These are phyloP conservation scores for Buteo buteo DNA, from an alignment of 2,113 vertebrate genomes.

Conservation along the genomic window DNA sequence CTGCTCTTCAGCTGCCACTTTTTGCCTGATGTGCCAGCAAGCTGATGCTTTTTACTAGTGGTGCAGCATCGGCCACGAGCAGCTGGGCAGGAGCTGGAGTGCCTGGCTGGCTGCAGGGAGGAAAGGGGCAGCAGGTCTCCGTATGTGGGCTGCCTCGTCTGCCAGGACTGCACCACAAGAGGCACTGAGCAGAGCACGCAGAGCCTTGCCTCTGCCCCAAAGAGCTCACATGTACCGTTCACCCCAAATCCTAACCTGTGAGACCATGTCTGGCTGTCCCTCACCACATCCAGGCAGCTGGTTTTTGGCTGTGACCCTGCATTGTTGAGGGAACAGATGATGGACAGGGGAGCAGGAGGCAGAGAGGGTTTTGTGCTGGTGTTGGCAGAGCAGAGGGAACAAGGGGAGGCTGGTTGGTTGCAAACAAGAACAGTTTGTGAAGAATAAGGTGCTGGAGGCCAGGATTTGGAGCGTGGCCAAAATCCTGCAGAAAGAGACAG, in stretches of 20 bases:
- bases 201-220: background rate
- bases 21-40: background rate
- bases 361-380: background rate
- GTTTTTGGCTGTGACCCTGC: background rate
- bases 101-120: background rate
- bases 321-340: background rate
- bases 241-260: background rate
- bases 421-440: background rate
- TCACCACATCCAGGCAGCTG: background rate
- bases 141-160: accelerated
- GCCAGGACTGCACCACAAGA: background rate
- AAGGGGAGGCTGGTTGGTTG: background rate
- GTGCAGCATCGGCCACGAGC: accelerated
- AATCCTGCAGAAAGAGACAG: background rate
- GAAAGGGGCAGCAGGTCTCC: background rate
- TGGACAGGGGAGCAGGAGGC: background rate
- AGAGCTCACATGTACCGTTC: accelerated
- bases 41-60: background rate
- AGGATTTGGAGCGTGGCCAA: background rate
- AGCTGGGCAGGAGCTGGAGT: accelerated
- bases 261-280: accelerated
- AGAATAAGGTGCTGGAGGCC: background rate
- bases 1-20: background rate
- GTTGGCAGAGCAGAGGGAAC: background rate
- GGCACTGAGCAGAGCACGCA: accelerated